Evolutionary conservation across 2,113 vertebrate genomes (phyloP).

Genomic region (Acinonyx jubatus): DNA sequence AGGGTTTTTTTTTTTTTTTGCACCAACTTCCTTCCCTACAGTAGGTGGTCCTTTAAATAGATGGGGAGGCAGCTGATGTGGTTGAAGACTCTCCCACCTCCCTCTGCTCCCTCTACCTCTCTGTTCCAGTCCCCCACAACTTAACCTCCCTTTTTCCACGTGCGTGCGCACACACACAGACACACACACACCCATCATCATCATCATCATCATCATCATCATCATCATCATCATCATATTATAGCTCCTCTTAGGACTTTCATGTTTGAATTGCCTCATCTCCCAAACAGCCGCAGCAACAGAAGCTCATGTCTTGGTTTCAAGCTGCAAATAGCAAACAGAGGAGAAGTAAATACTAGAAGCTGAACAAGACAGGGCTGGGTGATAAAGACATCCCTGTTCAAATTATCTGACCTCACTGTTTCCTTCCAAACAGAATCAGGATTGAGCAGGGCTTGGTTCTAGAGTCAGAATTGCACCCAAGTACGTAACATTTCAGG

Average conservation of each 20-base stretch:
- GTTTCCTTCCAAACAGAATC: conserved; percentile 24
- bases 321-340: conserved; percentile 31
- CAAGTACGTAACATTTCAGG: neutral
- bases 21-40: neutral
- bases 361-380: neutral
- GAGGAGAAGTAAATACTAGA: conserved; percentile 4
- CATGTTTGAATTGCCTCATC: neutral
- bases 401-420: conserved; percentile 35
- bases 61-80: neutral
- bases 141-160: neutral
- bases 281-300: conserved; percentile 56
- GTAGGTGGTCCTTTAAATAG: neutral
- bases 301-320: neutral
- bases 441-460: neutral
- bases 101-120: too few species aligned
- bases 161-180: neutral
- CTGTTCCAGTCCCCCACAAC: neutral
- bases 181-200: neutral
- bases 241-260: neutral
- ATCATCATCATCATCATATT: neutral
- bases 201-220: neutral
- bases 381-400: neutral
- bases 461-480: conserved; percentile 33
- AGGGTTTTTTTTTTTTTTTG: neutral
- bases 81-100: neutral